Conservation (phyloP, 1,140 invertebrate species). For the Sesamia nonagrioides region DNA sequence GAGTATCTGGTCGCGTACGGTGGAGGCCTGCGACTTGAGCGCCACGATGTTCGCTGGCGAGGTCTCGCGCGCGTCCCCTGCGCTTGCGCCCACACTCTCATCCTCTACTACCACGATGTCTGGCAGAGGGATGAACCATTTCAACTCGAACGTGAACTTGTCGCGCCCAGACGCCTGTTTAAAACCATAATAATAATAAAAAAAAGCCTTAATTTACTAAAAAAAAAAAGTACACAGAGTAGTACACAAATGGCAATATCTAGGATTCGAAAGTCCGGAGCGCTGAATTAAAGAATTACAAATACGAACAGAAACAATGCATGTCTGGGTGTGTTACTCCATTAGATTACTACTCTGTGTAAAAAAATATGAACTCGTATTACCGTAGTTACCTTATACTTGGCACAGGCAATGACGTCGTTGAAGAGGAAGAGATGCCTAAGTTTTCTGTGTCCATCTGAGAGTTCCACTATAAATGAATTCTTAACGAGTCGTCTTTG, state of each 20-base stretch:
- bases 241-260: background rate
- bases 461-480: constrained; percentile 97
- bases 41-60: constrained; percentile 94
- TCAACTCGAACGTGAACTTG: constrained; percentile 96
- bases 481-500: constrained; percentile 97
- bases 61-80: constrained; percentile 90
- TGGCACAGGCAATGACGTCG: constrained; percentile 98
- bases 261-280: background rate
- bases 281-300: no score
- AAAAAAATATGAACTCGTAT: background rate
- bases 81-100: constrained; percentile 88
- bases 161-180: constrained; percentile 92
- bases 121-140: constrained; percentile 96
- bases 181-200: background rate
- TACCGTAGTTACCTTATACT: constrained; percentile 92
- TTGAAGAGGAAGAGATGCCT: constrained; percentile 98
- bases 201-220: background rate
- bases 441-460: constrained; percentile 95
- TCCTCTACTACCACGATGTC: constrained; percentile 93
- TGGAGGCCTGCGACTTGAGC: constrained; percentile 95
- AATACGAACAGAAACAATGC: no score
- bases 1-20: constrained; percentile 94
- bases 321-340: background rate
- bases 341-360: background rate
- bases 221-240: background rate